Evolutionary conservation across 2,113 vertebrate genomes (phyloP).

Genomic region (Rhipidura dahli): DNA sequence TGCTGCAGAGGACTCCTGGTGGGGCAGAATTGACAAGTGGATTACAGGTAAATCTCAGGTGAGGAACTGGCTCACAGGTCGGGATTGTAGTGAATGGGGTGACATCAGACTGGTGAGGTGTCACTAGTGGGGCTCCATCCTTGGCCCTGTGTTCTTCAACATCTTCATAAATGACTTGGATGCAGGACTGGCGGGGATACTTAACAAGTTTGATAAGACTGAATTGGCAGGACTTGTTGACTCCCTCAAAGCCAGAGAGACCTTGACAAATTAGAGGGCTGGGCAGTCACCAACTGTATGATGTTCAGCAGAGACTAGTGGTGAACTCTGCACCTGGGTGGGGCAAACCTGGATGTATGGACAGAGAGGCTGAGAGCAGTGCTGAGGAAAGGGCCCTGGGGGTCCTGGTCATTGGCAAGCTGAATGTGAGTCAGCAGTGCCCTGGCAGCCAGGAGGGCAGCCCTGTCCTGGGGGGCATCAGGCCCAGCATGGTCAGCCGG

Average conservation of each 20-base stretch:
- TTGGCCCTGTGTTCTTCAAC: rapidly evolving
- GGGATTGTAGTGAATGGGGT: no score
- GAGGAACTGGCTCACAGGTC: neutral
- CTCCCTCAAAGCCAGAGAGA: neutral
- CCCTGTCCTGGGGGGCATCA: neutral
- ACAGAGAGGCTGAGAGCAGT: neutral
- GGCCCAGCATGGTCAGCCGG: rapidly evolving
- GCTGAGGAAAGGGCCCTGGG: no score
- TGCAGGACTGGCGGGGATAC: neutral
- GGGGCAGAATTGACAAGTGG: neutral
- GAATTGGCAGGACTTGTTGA: neutral
- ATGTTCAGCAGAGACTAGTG: neutral
- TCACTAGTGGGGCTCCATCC: neutral
- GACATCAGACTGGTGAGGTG: neutral
- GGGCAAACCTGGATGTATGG: neutral
- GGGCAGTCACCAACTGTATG: neutral
- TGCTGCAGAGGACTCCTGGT: neutral
- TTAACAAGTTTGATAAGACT: neutral
- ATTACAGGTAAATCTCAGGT: neutral
- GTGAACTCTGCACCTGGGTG: neutral
- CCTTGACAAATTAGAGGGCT: neutral
- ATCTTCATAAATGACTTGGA: neutral
- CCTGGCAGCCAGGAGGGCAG: neutral
- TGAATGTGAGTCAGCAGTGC: neutral
- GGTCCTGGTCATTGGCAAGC: rapidly evolving